A percentile compares a stretch with the other conserved stretches of the same genome.
phyloP scores from a whole-genome alignment of 2,888 invertebrate species.

The Heliconius ethilla region DNA sequence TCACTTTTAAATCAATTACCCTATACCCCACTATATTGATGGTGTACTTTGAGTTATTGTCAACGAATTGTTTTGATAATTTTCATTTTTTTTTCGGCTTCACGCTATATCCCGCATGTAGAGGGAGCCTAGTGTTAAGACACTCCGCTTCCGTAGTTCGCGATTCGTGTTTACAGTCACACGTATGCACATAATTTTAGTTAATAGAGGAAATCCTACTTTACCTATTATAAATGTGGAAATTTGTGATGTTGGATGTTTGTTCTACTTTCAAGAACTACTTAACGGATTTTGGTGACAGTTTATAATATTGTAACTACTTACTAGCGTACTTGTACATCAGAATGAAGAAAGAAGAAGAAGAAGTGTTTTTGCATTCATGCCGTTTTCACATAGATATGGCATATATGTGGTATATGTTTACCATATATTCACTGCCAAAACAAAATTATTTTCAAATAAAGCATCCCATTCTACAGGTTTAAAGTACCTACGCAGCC shows the following conservation, averaged over 20 bases:
- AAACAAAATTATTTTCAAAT: slow-evolving; percentile 9
- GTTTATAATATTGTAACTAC: too few species aligned
- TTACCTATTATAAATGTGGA: too few species aligned
- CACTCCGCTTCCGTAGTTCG: too few species aligned
- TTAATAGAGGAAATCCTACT: too few species aligned
- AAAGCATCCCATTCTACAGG: neutral
- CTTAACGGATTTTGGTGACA: too few species aligned
- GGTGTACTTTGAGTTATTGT: slow-evolving; percentile 1
- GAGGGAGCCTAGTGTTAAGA: too few species aligned
- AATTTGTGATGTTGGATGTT: too few species aligned
- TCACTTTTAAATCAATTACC: slow-evolving; percentile 37
- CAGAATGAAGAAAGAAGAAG: too few species aligned
- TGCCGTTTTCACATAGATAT: neutral
- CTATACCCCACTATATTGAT: slow-evolving; percentile 29
- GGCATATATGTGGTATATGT: neutral
- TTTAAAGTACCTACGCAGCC: neutral
- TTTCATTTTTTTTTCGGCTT: neutral
- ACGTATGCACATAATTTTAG: neutral
- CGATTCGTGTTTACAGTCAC: too few species aligned
- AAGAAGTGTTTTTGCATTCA: neutral
- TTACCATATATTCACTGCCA: neutral
- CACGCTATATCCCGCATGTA: too few species aligned
- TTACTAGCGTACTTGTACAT: too few species aligned
- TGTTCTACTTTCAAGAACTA: too few species aligned
- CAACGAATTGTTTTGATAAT: neutral